Evolutionary conservation across 2,888 invertebrate genomes (phyloP).

Genomic region (Drosophila mimica): DNA sequence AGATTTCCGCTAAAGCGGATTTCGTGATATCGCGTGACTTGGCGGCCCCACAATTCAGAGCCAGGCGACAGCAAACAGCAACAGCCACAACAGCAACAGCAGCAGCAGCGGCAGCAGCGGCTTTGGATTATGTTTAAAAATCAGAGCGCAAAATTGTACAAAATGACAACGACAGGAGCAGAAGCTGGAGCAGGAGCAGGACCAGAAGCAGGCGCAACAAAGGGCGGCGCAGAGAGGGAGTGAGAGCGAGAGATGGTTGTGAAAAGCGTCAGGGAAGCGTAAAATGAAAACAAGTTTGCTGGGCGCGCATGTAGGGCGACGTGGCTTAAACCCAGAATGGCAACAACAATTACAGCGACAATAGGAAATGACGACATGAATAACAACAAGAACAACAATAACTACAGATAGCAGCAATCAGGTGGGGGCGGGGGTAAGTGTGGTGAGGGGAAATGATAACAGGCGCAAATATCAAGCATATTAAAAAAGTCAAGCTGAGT

Average conservation of each 20-base stretch:
- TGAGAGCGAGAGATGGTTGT: constrained; percentile 38
- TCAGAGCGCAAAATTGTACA: constrained; percentile 80
- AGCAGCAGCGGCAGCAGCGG: constrained; percentile 26
- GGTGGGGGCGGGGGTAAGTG: background rate
- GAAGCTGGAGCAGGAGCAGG: constrained; percentile 22
- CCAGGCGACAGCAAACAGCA: constrained; percentile 22
- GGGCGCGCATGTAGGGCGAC: constrained; percentile 73
- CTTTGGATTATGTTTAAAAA: constrained; percentile 79
- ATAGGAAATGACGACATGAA: constrained; percentile 80
- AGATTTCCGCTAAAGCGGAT: constrained; percentile 81
- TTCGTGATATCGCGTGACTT: constrained; percentile 80
- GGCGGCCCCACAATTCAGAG: constrained; percentile 66
- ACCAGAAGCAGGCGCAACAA: constrained; percentile 14
- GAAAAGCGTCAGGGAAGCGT: constrained; percentile 77
- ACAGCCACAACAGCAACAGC: constrained; percentile 11
- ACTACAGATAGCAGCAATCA: constrained; percentile 3
- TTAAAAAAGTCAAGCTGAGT: constrained; percentile 80
- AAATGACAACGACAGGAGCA: constrained; percentile 68
- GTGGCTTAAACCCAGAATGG: constrained; percentile 74
- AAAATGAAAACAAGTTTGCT: constrained; percentile 81
- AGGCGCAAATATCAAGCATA: constrained; percentile 78
- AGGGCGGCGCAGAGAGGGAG: background rate
- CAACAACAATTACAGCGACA: constrained; percentile 80
- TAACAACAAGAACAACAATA: constrained; percentile 73
- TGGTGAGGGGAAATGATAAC: constrained; percentile 71